Evolutionary conservation across 2,888 invertebrate species (phyloP), one percentile per base, ranked within the genome.

Genomic region (Mythimna albipuncta): DNA sequence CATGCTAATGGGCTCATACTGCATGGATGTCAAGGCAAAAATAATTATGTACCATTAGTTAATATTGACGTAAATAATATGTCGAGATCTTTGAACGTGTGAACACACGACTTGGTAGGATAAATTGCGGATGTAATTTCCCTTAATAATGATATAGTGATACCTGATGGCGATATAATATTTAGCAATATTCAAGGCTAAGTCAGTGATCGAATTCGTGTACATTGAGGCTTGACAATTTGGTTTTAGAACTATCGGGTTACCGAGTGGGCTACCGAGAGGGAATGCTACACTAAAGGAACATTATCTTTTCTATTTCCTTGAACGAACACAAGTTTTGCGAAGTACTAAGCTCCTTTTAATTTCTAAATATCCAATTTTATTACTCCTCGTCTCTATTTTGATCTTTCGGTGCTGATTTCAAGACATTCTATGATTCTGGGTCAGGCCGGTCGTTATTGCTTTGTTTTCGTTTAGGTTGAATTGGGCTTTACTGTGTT

Each of bases 111-210:
- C 64, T 66, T 64, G 47, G 52, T 64, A 69, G 63, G 7, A 62
- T 55, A 66, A 75, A 79, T 86, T 82, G 81, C 81, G 82, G 83
- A 86, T 82, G 84, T 85, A 70, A 82, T 84, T 81, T 82, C 44
- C 55, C 47, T 64, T 84, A 83, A 86, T 84, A 83, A 86, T 78
- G 76, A 75, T 74, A 63, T 73, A 70, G 71, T 70, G 69, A 82
- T 69, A 70, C 69, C 32, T 79, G 79, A 80, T 82, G 74, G 69
- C 72, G 71, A 79, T 75, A 83, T 84, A 67, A 81, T 85, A 85
- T 82, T 85, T 79, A 77, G 82, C 73, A 81, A 82, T 73, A 76
- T 78, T 72, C 74, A 86, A 88, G 88, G 89, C 75, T 82, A 75
- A 70, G 67, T 59, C 44, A 63, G 77, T 76, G 85, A 88, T 89